phyloP scores from a whole-genome alignment of 2,797 vertebrate genomes.

The Myripristis murdjan region DNA sequence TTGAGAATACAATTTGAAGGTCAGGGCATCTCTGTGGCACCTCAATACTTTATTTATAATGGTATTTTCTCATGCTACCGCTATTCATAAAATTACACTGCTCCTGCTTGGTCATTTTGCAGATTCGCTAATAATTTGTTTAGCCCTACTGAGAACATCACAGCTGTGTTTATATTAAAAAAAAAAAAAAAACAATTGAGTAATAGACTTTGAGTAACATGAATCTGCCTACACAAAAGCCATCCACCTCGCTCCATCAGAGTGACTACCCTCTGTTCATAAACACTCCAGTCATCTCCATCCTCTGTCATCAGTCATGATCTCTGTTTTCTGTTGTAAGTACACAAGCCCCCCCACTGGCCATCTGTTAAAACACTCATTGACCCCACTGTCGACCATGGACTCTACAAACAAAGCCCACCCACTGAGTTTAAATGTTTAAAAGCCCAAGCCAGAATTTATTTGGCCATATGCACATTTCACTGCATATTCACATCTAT shows the following conservation, averaged over 20 bases:
- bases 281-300: constrained; percentile 11
- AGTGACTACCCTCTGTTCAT: not conserved
- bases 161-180: too few species aligned
- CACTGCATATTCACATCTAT: not conserved
- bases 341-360: constrained; percentile 1
- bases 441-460: constrained; percentile 38
- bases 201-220: too few species aligned
- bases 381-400: constrained; percentile 33
- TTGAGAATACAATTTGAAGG: too few species aligned
- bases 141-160: too few species aligned
- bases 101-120: too few species aligned
- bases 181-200: too few species aligned
- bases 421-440: constrained; percentile 63
- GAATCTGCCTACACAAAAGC: too few species aligned
- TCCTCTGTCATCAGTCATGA: constrained; percentile 18
- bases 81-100: too few species aligned
- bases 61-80: too few species aligned
- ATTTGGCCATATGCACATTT: constrained; percentile 22
- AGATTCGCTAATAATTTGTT: too few species aligned
- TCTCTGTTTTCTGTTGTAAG: constrained; percentile 14
- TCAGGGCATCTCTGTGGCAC: too few species aligned
- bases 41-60: too few species aligned
- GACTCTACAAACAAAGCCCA: constrained; percentile 50
- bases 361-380: constrained; percentile 46
- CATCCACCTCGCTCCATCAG: not conserved